These are phyloP conservation scores for Nymphicus hollandicus DNA, from an alignment of 2,113 vertebrate species.

Conservation along the genomic window DNA sequence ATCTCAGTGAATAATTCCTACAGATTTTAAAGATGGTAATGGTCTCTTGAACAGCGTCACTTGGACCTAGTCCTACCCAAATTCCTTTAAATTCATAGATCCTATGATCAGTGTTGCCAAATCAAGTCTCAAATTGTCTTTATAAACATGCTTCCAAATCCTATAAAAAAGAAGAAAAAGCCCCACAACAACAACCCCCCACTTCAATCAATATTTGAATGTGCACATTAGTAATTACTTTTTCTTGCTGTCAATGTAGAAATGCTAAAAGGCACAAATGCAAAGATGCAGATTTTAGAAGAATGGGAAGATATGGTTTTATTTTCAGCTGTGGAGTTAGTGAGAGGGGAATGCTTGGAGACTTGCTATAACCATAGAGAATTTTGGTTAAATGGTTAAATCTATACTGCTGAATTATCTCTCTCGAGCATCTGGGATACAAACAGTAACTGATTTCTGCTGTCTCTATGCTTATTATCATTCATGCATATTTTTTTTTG, in stretches of 20 bases:
- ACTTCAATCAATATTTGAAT: background rate
- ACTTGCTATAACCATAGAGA: background rate
- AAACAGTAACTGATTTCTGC: background rate
- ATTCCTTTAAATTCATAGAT: background rate
- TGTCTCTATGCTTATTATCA: background rate
- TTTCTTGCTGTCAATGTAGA: background rate
- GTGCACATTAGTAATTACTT: background rate
- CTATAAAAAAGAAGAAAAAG: background rate
- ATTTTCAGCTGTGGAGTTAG: background rate
- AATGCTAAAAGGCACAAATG: background rate
- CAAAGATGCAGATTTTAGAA: background rate
- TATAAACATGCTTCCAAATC: background rate
- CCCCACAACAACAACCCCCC: background rate
- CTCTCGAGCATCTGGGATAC: background rate
- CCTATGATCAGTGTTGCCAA: background rate
- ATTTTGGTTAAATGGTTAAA: background rate
- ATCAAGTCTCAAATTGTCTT: background rate
- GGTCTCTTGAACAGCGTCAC: background rate
- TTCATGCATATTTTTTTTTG: background rate
- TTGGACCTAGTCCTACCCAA: background rate
- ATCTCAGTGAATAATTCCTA: background rate
- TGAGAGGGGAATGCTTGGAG: background rate
- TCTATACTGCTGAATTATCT: background rate
- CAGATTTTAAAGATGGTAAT: background rate
- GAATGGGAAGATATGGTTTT: background rate